Evolutionary conservation across 2,113 vertebrate genomes (phyloP).

Genomic region (Poecilia latipinna): DNA sequence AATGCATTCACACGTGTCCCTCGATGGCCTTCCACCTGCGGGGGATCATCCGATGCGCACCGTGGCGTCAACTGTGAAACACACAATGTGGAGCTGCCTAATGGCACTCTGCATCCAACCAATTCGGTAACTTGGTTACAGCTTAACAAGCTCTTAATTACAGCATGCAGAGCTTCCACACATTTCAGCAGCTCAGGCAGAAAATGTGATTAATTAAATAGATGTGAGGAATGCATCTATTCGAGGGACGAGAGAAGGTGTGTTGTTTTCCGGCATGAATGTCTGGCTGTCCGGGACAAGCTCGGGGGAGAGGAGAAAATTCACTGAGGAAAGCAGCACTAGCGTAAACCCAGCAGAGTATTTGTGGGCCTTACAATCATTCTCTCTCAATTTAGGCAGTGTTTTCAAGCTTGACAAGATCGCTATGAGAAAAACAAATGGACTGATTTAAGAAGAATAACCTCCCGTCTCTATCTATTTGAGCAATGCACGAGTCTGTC

Average conservation of each 20-base stretch:
- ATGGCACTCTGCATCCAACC: slow-evolving; percentile 55
- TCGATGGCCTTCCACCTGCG: slow-evolving; percentile 22
- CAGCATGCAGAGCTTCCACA: slow-evolving; percentile 53
- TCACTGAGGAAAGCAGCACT: slow-evolving; percentile 9
- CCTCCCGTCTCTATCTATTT: slow-evolving; percentile 52
- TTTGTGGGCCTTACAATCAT: slow-evolving; percentile 52
- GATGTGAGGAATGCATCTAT: slow-evolving; percentile 58
- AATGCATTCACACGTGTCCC: slow-evolving; percentile 6
- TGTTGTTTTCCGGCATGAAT: slow-evolving; percentile 45
- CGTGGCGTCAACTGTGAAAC: slow-evolving; percentile 25
- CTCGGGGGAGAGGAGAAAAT: slow-evolving; percentile 10
- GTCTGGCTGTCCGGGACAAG: slow-evolving; percentile 38
- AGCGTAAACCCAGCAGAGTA: slow-evolving; percentile 39
- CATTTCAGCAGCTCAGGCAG: slow-evolving; percentile 66
- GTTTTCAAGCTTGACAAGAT: slow-evolving; percentile 62
- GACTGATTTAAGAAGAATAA: slow-evolving; percentile 61
- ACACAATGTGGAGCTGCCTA: slow-evolving; percentile 43
- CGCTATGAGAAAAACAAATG: slow-evolving; percentile 61
- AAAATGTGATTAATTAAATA: slow-evolving; percentile 69
- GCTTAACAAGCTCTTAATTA: slow-evolving; percentile 72
- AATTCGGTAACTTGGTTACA: slow-evolving; percentile 61
- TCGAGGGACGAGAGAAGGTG: slow-evolving; percentile 46
- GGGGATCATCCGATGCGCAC: neutral
- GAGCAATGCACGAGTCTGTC: slow-evolving; percentile 43
- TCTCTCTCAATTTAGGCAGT: slow-evolving; percentile 63